These are phyloP conservation scores for Eurytemora carolleeae DNA, from an alignment of 1,140 invertebrate species.

Conservation along the genomic window DNA sequence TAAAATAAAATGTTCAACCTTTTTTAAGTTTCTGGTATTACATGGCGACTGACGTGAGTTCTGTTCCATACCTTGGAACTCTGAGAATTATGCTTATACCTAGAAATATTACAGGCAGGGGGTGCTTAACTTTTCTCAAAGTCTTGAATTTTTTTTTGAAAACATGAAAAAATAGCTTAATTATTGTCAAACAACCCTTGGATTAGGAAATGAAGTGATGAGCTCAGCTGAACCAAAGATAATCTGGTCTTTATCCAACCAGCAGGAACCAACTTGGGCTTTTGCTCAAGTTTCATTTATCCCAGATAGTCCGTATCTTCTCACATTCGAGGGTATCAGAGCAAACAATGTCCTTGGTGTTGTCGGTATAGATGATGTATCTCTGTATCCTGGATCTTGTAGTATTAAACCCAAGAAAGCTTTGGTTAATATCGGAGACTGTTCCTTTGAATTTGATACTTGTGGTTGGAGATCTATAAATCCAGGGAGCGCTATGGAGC, in stretches of 20 bases:
- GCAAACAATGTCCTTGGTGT: conserved; percentile 34
- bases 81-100: not conserved
- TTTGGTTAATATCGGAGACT: conserved; percentile 32
- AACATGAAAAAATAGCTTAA: too few relatives aligned
- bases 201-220: too few relatives aligned
- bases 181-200: too few relatives aligned
- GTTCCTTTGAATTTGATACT: conserved; percentile 39
- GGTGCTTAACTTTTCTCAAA: too few relatives aligned
- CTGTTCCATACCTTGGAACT: not conserved
- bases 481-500: not conserved
- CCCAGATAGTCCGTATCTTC: conserved; percentile 22
- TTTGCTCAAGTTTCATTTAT: conserved; percentile 33
- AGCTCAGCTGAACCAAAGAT: too few relatives aligned
- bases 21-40: not conserved
- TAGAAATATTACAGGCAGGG: not conserved
- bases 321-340: conserved; percentile 42
- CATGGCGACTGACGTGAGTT: not conserved
- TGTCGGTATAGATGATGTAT: conserved; percentile 42
- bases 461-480: conserved; percentile 34
- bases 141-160: too few relatives aligned
- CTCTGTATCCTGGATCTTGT: conserved; percentile 39
- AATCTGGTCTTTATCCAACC: conserved; percentile 41
- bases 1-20: not conserved
- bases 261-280: conserved; percentile 40
- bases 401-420: conserved; percentile 35